Conservation (phyloP, 1,140 invertebrate species). For the Drosophila busckii region DNA sequence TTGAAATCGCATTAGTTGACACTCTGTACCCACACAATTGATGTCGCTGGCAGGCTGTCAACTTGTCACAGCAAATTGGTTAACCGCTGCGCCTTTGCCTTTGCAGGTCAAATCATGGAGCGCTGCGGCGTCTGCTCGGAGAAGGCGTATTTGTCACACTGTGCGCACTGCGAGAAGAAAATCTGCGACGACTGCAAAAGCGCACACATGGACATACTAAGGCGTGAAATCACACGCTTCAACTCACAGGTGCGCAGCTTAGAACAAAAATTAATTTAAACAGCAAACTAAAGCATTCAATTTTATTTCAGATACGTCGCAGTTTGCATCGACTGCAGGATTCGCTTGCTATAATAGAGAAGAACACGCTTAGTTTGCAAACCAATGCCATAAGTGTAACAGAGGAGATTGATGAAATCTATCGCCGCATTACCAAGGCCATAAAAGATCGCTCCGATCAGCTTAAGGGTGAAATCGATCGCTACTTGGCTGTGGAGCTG, state of each 20-base stretch:
- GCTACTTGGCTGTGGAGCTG: slow-evolving; percentile 90
- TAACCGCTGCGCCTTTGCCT: not conserved
- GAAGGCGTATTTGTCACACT: slow-evolving; percentile 93
- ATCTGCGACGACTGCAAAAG: slow-evolving; percentile 94
- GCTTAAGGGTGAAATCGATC: slow-evolving; percentile 92
- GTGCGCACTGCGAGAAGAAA: slow-evolving; percentile 97
- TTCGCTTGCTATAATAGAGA: slow-evolving; percentile 89
- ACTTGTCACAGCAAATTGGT: slow-evolving; percentile 53
- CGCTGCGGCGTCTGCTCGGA: slow-evolving; percentile 95
- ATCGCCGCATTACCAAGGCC: slow-evolving; percentile 92
- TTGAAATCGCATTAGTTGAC: slow-evolving; percentile 64
- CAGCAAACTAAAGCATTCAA: not conserved
- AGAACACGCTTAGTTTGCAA: slow-evolving; percentile 90
- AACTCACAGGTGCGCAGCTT: slow-evolving; percentile 88
- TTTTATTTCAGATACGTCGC: slow-evolving; percentile 83
- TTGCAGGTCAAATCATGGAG: slow-evolving; percentile 88
- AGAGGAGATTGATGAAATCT: slow-evolving; percentile 96
- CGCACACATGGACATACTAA: slow-evolving; percentile 96
- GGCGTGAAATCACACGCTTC: slow-evolving; percentile 95
- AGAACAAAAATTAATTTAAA: not conserved
- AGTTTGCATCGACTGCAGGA: slow-evolving; percentile 92
- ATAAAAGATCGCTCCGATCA: slow-evolving; percentile 94
- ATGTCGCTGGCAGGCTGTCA: slow-evolving; percentile 28
- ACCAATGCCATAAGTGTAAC: slow-evolving; percentile 90
- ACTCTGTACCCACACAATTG: not conserved